Conservation (phyloP, 2,888 invertebrate genomes). For the Platycheirus albimanus region DNA sequence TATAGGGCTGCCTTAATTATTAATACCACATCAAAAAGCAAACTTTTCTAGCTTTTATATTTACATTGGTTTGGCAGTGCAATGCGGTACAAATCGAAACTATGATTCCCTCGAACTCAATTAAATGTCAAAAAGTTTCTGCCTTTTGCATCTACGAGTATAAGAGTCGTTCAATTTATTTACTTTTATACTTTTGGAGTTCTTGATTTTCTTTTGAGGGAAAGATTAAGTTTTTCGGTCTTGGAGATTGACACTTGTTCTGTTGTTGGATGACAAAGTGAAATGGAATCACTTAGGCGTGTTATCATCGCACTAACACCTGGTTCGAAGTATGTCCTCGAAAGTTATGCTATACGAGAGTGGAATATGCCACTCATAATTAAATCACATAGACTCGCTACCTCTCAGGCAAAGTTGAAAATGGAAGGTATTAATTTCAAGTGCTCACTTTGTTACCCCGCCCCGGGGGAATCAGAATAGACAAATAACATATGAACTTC, state of each 20-base stretch:
- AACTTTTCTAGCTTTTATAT: conserved; percentile 67
- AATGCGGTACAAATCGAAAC: conserved; percentile 68
- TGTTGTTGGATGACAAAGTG: conserved; percentile 71
- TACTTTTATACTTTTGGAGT: conserved; percentile 27
- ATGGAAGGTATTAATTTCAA: conserved; percentile 70
- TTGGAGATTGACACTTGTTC: conserved; percentile 72
- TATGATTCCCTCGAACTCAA: conserved; percentile 67
- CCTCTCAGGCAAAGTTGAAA: conserved; percentile 44
- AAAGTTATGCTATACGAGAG: conserved; percentile 66
- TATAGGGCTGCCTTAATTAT: conserved; percentile 60
- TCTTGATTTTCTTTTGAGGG: conserved; percentile 44
- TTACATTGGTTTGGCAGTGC: conserved; percentile 69
- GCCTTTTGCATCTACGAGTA: conserved; percentile 36
- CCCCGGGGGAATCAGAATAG: conserved; percentile 53
- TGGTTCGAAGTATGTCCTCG: conserved; percentile 52
- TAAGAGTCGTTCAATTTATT: conserved; percentile 62
- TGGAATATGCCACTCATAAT: conserved; percentile 83
- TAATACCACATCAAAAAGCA: conserved; percentile 70
- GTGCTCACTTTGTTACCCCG: conserved; percentile 43
- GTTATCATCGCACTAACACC: conserved; percentile 73
- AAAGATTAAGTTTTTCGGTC: conserved; percentile 69
- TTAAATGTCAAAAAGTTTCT: conserved; percentile 72
- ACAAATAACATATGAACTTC: conserved; percentile 69
- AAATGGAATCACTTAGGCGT: conserved; percentile 72
- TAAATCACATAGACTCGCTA: conserved; percentile 78